phyloP scores from a whole-genome alignment of 2,888 invertebrate genomes.

The Bhutanitis thaidina region DNA sequence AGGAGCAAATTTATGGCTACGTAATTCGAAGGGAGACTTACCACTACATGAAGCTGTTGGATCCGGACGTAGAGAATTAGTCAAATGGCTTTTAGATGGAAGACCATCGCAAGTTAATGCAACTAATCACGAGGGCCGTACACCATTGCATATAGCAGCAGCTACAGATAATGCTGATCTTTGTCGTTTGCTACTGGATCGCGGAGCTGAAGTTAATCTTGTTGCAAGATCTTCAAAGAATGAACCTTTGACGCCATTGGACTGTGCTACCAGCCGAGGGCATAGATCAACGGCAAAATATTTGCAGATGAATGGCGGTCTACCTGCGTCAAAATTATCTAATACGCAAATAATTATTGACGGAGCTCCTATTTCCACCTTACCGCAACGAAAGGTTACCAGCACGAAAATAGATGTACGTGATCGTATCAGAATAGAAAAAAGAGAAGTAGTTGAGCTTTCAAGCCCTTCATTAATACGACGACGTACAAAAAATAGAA shows the following conservation, averaged over 20 bases:
- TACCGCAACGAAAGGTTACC: constrained; percentile 70
- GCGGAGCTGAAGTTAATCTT: constrained; percentile 91
- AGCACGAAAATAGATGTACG: constrained; percentile 75
- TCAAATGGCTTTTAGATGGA: constrained; percentile 92
- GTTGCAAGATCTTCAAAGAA: constrained; percentile 91
- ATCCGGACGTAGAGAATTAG: constrained; percentile 92
- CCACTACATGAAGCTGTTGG: constrained; percentile 98
- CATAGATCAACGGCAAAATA: constrained; percentile 95
- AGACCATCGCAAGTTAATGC: constrained; percentile 91
- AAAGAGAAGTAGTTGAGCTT: constrained; percentile 70
- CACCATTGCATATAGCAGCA: constrained; percentile 96
- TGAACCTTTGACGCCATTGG: constrained; percentile 92
- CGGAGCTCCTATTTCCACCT: constrained; percentile 60
- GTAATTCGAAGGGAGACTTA: constrained; percentile 95
- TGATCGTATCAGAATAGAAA: constrained; percentile 73
- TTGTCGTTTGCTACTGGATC: constrained; percentile 91
- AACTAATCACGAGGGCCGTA: constrained; percentile 95
- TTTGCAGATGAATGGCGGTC: constrained; percentile 93
- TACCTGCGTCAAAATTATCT: constrained; percentile 86
- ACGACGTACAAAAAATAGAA: constrained; percentile 42
- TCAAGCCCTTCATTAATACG: constrained; percentile 62
- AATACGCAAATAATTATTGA: constrained; percentile 70
- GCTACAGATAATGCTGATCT: constrained; percentile 96
- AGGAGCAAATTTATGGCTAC: constrained; percentile 94
- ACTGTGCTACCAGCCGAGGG: constrained; percentile 92